A percentile compares a stretch with the other conserved stretches of the same genome.
phyloP scores from a whole-genome alignment of 2,113 vertebrate species.

The Thamnaconus septentrionalis region DNA sequence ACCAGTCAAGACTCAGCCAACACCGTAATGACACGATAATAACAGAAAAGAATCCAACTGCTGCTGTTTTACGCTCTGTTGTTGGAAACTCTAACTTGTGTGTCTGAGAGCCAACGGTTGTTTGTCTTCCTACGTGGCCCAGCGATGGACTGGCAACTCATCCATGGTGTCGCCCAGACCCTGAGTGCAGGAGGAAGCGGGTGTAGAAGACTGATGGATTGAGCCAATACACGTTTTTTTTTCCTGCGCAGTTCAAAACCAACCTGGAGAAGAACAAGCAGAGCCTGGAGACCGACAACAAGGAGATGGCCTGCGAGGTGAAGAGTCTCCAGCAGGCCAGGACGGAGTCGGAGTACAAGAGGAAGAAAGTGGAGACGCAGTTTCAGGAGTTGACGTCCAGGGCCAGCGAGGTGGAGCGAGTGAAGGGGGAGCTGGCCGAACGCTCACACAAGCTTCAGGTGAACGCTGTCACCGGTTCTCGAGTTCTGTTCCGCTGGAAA shows the following conservation, averaged over 20 bases:
- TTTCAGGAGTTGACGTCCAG: conserved; percentile 88
- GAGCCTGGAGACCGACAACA: conserved; percentile 91
- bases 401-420: conserved; percentile 83
- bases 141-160: no score
- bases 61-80: no score
- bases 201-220: neutral
- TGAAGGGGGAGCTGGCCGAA: conserved; percentile 85
- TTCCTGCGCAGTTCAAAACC: conserved; percentile 82
- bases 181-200: no score
- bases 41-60: no score
- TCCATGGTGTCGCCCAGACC: no score
- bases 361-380: conserved; percentile 92
- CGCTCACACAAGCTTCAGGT: conserved; percentile 92
- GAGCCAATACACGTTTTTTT: neutral
- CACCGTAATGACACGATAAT: no score
- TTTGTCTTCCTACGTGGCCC: no score
- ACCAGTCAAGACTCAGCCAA: no score
- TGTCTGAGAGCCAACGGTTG: no score
- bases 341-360: conserved; percentile 90
- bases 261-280: conserved; percentile 98
- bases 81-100: no score
- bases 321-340: conserved; percentile 91
- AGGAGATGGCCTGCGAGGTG: conserved; percentile 89
- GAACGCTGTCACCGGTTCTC: neutral
- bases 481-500: no score